A percentile compares a stretch with the other conserved stretches of the same genome.
Evolutionary conservation across 1,140 invertebrate genomes (phyloP).

Genomic region (Drosophila cardini): DNA sequence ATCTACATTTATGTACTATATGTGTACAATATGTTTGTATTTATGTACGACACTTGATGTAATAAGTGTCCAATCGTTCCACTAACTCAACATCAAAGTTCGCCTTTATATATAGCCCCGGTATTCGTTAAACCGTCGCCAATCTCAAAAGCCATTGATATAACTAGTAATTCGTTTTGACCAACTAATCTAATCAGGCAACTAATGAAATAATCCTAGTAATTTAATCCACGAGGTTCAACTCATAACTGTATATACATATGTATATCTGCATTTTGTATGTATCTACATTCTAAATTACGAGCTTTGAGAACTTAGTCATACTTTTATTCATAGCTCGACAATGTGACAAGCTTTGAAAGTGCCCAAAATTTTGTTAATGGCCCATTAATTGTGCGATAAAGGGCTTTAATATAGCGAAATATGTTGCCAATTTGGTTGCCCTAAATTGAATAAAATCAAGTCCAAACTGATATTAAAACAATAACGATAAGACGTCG

Average conservation of each 20-base stretch:
- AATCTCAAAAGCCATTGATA: conserved; percentile 6
- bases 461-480: too few relatives aligned
- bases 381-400: conserved; percentile 1
- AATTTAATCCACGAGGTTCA: conserved; percentile 1
- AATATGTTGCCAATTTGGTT: too few relatives aligned
- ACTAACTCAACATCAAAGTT: neutral
- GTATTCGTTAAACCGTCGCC: conserved; percentile 12
- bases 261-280: neutral
- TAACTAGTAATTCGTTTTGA: conserved; percentile 1
- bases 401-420: too few relatives aligned
- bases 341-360: neutral
- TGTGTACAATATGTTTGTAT: too few relatives aligned
- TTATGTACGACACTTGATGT: conserved; percentile 22
- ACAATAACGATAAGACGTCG: too few relatives aligned
- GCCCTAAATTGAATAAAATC: too few relatives aligned
- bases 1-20: conserved; percentile 8
- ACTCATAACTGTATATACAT: neutral
- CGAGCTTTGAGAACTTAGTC: neutral
- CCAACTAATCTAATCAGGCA: conserved; percentile 33
- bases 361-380: neutral
- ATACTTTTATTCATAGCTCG: neutral
- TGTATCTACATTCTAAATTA: neutral
- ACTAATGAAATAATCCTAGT: conserved; percentile 11
- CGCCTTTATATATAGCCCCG: conserved; percentile 16
- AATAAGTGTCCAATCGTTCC: conserved; percentile 1